Percentiles rank a stretch among this genome's conserved stretches.
These are phyloP conservation scores for Rhabdornis inornatus DNA, from an alignment of 2,113 vertebrate genomes.

Conservation along the genomic window DNA sequence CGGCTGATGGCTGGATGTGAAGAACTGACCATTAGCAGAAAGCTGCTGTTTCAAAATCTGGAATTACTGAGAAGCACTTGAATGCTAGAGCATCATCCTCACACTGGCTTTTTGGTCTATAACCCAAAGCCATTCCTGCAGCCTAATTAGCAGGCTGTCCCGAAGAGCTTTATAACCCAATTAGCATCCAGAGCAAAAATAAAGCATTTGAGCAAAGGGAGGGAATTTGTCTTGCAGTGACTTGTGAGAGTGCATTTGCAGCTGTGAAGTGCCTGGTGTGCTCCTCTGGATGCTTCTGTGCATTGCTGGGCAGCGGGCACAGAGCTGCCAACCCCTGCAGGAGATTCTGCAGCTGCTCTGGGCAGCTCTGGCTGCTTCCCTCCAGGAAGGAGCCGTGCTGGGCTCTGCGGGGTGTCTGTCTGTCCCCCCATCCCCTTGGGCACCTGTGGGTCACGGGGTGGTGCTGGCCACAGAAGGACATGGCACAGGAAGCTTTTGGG, in stretches of 20 bases:
- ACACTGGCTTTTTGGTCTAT: not conserved
- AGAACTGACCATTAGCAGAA: not conserved
- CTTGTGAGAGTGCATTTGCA: not conserved
- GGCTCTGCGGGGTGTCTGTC: too few relatives aligned
- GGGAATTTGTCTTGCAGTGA: not conserved
- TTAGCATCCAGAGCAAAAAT: not conserved
- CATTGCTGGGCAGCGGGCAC: not conserved
- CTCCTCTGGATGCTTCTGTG: not conserved
- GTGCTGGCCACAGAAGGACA: not conserved
- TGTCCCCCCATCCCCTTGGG: not conserved
- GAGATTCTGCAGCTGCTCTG: not conserved
- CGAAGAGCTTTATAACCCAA: not conserved
- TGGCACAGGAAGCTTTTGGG: not conserved
- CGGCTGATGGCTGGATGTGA: not conserved
- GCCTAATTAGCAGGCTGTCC: not conserved
- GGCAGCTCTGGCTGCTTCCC: not conserved
- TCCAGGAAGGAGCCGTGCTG: not conserved
- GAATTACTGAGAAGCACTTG: not conserved
- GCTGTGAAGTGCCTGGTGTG: fast-evolving
- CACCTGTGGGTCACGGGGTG: not conserved
- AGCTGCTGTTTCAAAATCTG: not conserved
- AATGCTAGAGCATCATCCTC: not conserved
- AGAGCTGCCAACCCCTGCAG: not conserved
- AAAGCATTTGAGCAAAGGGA: not conserved
- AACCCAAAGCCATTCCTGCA: not conserved